These are phyloP conservation scores for Zosterops japonicus DNA, from an alignment of 2,113 vertebrate species.

Conservation along the genomic window DNA sequence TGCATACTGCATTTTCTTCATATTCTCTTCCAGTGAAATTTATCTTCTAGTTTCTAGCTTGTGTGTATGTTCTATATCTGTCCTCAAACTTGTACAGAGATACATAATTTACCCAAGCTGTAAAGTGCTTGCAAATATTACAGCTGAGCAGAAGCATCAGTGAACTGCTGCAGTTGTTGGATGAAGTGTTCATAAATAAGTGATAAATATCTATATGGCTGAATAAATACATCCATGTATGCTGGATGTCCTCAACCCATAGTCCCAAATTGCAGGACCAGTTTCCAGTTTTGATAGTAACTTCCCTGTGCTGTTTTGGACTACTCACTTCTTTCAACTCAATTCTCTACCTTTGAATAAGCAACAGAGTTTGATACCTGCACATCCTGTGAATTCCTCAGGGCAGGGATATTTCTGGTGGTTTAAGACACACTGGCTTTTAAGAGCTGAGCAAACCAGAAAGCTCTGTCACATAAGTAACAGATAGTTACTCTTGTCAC, in stretches of 20 bases:
- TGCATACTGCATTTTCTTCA: not conserved
- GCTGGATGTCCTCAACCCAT: not conserved
- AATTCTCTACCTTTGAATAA: not conserved
- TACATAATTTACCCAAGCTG: not conserved
- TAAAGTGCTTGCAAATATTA: not conserved
- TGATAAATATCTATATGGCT: not conserved
- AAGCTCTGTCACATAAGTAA: not conserved
- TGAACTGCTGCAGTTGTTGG: not conserved
- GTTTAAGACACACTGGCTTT: not conserved
- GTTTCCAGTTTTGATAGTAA: not conserved
- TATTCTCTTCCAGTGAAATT: not conserved
- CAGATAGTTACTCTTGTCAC: not conserved
- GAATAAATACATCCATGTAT: not conserved
- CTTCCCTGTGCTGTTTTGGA: not conserved
- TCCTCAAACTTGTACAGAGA: not conserved
- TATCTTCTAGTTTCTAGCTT: not conserved
- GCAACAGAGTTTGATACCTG: not conserved
- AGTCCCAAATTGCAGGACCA: not conserved
- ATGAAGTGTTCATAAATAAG: not conserved
- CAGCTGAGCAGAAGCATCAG: not conserved
- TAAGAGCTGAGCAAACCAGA: not conserved
- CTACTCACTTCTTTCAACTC: not conserved
- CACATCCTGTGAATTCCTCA: not conserved
- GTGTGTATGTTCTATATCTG: rapidly evolving
- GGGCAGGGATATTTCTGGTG: not conserved